Percentiles rank a stretch among this genome's conserved stretches.
Conservation (phyloP, 2,797 vertebrate species). For the Eulemur rubriventer region DNA sequence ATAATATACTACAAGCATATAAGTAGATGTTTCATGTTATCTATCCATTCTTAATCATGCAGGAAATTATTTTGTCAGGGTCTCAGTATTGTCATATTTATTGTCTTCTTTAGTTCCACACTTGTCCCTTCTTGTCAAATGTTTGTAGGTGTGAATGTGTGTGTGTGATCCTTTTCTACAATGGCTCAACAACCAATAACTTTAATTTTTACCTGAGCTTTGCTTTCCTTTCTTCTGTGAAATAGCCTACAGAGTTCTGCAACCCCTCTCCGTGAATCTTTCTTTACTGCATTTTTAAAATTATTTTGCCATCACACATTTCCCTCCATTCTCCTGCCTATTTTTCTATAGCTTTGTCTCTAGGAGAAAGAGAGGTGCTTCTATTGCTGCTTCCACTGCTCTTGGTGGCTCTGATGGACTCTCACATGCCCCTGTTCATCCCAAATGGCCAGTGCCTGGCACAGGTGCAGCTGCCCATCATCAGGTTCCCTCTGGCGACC, state of each 20-base stretch:
- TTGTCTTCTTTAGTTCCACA: neutral
- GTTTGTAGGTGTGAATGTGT: neutral
- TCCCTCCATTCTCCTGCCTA: neutral
- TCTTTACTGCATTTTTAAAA: neutral
- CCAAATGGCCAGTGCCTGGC: neutral
- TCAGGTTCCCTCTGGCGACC: neutral
- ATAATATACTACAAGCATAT: neutral
- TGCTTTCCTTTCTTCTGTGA: neutral
- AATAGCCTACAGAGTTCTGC: neutral
- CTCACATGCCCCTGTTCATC: neutral
- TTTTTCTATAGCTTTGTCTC: neutral
- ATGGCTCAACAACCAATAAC: neutral
- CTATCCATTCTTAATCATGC: neutral
- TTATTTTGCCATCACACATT: neutral
- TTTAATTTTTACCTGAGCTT: neutral
- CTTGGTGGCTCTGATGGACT: neutral
- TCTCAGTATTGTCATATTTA: neutral
- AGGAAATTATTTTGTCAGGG: neutral
- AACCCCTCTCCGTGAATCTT: neutral
- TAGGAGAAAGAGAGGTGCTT: neutral
- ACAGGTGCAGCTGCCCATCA: neutral
- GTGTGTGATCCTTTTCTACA: neutral
- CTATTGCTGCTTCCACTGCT: neutral
- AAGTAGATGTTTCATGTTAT: neutral
- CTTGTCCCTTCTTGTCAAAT: neutral